Percentiles rank a stretch among this genome's conserved stretches.
phyloP scores from a whole-genome alignment of 1,140 invertebrate genomes.

The Andricus grossulariae region DNA sequence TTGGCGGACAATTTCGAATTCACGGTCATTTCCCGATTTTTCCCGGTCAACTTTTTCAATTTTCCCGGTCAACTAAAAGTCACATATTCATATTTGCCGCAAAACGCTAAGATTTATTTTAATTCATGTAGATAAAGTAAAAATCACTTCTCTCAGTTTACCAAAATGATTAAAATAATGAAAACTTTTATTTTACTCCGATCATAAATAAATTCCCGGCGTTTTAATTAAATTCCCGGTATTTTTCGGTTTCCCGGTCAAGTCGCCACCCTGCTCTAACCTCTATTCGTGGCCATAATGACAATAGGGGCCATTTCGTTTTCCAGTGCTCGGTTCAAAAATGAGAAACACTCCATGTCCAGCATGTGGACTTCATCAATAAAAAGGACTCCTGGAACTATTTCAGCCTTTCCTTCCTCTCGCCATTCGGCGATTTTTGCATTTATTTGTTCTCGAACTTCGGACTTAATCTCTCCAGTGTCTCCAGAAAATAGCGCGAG shows the following conservation, averaged over 20 bases:
- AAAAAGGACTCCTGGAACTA: constrained; percentile 96
- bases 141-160: neutral
- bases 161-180: too few species aligned
- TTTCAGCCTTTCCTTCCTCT: constrained; percentile 99
- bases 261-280: constrained; percentile 61
- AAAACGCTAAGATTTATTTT: too few species aligned
- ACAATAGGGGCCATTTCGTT: constrained; percentile 98
- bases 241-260: too few species aligned
- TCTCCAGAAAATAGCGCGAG: constrained; percentile 98
- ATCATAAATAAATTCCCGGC: too few species aligned
- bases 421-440: constrained; percentile 98
- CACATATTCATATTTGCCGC: too few species aligned
- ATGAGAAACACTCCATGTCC: constrained; percentile 99
- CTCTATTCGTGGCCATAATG: constrained; percentile 99
- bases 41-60: too few species aligned
- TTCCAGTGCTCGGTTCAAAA: constrained; percentile 96
- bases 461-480: constrained; percentile 98
- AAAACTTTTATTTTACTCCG: too few species aligned
- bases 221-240: too few species aligned
- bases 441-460: constrained; percentile 99
- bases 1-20: too few species aligned
- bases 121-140: neutral
- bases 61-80: too few species aligned
- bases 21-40: too few species aligned
- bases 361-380: constrained; percentile 98